Percentiles rank a stretch among this genome's conserved stretches.
Conservation (phyloP, 2,888 invertebrate species). For the Agapostemon virescens region DNA sequence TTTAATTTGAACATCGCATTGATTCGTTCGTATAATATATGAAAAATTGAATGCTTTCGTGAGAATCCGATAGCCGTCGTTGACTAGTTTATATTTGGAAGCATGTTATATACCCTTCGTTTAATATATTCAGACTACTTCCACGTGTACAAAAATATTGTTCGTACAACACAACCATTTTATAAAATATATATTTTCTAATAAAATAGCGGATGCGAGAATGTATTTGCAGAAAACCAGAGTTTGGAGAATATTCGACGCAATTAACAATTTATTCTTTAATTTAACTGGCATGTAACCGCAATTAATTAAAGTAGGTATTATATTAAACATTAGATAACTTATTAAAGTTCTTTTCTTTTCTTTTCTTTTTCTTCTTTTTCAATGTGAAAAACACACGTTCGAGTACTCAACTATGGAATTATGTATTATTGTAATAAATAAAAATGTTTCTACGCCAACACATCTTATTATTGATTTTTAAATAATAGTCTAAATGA, state of each 20-base stretch:
- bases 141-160: slow-evolving; percentile 16
- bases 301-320: not conserved
- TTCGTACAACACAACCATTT: slow-evolving; percentile 17
- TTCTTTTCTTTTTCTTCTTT: too few species aligned
- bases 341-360: not conserved
- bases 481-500: not conserved
- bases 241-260: not conserved
- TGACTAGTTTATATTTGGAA: slow-evolving; percentile 47
- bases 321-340: not conserved
- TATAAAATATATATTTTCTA: slow-evolving; percentile 5
- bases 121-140: slow-evolving; percentile 24
- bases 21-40: too few species aligned
- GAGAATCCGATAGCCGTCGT: slow-evolving; percentile 35
- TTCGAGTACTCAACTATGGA: not conserved
- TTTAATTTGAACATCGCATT: not conserved
- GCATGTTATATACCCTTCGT: slow-evolving; percentile 34
- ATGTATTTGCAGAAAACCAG: not conserved
- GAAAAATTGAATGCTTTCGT: slow-evolving; percentile 14
- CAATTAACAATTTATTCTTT: not conserved
- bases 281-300: not conserved
- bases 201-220: slow-evolving; percentile 35
- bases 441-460: not conserved
- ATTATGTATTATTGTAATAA: not conserved
- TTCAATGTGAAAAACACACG: not conserved
- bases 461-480: not conserved